Conservation (phyloP, 2,797 vertebrate species). For the Lateolabrax maculatus region DNA sequence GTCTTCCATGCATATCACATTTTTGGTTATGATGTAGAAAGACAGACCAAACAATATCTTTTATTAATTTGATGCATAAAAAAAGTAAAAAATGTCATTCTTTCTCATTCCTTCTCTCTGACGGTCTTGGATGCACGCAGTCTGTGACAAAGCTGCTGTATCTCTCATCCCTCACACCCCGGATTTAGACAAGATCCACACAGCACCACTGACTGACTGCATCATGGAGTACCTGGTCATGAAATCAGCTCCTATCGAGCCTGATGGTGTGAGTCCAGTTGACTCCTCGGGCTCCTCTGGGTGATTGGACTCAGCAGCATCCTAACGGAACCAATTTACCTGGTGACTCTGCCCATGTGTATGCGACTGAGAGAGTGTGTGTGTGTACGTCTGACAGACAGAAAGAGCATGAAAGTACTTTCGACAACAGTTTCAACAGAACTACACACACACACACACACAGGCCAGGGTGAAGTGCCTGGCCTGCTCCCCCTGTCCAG, state of each 20-base stretch:
- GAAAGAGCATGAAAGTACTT: constrained; percentile 66
- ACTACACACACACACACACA: constrained; percentile 11
- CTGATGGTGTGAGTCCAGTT: constrained; percentile 50
- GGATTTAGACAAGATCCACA: constrained; percentile 24
- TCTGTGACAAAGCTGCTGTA: not conserved
- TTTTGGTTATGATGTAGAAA: not conserved
- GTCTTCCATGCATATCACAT: not conserved
- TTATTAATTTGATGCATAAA: not conserved
- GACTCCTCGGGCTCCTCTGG: constrained; percentile 40
- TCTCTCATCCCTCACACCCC: not conserved
- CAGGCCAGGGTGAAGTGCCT: constrained; percentile 28
- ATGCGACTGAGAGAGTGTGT: constrained; percentile 3
- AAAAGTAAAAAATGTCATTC: not conserved
- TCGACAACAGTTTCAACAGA: constrained; percentile 36
- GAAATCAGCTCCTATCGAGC: constrained; percentile 42
- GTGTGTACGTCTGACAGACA: constrained; percentile 22
- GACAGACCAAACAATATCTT: not conserved
- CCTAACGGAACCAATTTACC: constrained; percentile 75
- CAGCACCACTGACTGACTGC: constrained; percentile 14
- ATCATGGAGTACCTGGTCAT: constrained; percentile 39
- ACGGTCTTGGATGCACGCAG: not conserved
- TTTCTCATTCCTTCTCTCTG: not conserved
- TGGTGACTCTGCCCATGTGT: constrained; percentile 12
- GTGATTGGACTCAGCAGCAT: constrained; percentile 58
- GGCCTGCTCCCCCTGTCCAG: constrained; percentile 36